Percentiles rank a stretch among this genome's conserved stretches.
phyloP scores from a whole-genome alignment of 2,797 vertebrate genomes.

The Sarcoramphus papa region DNA sequence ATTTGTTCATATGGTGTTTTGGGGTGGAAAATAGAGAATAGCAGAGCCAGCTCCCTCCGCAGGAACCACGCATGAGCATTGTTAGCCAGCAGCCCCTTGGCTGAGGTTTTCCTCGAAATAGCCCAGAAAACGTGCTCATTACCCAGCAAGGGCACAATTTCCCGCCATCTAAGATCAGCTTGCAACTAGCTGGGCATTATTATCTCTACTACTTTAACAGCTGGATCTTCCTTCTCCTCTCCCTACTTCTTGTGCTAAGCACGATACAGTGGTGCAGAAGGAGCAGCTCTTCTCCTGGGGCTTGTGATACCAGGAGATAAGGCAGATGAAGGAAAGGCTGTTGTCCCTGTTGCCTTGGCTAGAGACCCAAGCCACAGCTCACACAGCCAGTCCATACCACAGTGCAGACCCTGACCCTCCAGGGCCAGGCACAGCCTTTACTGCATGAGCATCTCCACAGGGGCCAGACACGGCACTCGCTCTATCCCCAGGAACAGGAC shows the following conservation, averaged over 20 bases:
- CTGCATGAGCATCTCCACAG: neutral
- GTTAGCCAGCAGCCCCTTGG: neutral
- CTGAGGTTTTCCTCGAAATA: neutral
- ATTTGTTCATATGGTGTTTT: neutral
- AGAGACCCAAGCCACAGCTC: neutral
- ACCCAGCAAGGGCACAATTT: neutral
- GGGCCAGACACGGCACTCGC: neutral
- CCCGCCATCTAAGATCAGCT: neutral
- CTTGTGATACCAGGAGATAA: neutral
- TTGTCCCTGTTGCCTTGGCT: neutral
- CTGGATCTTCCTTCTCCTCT: neutral
- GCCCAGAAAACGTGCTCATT: neutral
- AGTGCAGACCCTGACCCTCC: neutral
- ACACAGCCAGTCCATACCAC: neutral
- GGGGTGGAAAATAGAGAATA: neutral
- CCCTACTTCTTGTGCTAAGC: neutral
- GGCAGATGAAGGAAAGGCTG: neutral
- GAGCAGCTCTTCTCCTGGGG: neutral
- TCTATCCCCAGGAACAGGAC: neutral
- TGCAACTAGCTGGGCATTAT: neutral
- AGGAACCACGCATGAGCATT: neutral
- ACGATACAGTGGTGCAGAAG: neutral
- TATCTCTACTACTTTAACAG: neutral
- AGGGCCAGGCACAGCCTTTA: neutral
- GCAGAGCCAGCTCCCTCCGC: neutral